Percentiles rank a stretch among this genome's conserved stretches.
phyloP scores from a whole-genome alignment of 2,888 invertebrate genomes.

The Clepsis dumicolana region DNA sequence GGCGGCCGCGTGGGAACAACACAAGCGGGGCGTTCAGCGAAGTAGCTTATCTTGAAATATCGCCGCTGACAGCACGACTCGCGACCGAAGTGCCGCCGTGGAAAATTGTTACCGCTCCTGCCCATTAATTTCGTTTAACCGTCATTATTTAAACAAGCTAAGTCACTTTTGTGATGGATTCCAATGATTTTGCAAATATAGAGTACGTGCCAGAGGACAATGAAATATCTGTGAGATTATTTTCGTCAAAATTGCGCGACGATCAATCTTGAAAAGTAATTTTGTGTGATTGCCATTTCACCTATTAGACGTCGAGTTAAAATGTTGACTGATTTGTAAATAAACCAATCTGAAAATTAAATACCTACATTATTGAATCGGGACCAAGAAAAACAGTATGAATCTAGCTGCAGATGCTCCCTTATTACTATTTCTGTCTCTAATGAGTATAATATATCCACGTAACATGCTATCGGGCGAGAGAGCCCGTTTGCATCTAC shows the following conservation, averaged over 20 bases:
- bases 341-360: neutral
- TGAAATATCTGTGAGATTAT: conserved; percentile 34
- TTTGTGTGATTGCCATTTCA: conserved; percentile 2
- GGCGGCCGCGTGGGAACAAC: conserved; percentile 69
- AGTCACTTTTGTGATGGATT: conserved; percentile 43
- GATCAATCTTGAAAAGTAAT: conserved; percentile 26
- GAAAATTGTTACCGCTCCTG: conserved; percentile 65
- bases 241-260: conserved; percentile 17
- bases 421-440: neutral
- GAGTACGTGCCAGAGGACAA: conserved; percentile 35
- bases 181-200: conserved; percentile 37
- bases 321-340: neutral
- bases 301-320: neutral
- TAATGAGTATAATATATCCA: conserved; percentile 44
- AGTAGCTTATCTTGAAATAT: conserved; percentile 79
- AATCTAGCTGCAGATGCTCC: neutral
- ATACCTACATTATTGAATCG: neutral
- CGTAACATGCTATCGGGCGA: conserved; percentile 54
- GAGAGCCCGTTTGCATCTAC: conserved; percentile 45
- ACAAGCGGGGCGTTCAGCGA: conserved; percentile 60
- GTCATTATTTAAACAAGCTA: conserved; percentile 55
- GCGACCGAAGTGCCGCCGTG: conserved; percentile 59
- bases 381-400: conserved; percentile 1
- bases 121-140: conserved; percentile 68
- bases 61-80: conserved; percentile 69